Conservation (phyloP, 2,888 invertebrate species). For the Loripinus fragilis region DNA sequence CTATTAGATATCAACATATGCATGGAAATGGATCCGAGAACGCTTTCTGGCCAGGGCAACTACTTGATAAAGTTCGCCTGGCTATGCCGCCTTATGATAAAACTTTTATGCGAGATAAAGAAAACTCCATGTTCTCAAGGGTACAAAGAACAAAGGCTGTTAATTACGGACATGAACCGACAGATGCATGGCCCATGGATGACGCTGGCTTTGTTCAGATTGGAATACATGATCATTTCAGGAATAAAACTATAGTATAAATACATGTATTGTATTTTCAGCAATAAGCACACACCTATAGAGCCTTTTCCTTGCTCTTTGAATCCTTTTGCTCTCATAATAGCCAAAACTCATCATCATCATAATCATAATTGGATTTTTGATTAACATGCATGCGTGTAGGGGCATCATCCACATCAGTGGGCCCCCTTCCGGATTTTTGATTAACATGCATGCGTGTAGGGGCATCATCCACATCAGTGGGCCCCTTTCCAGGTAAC, state of each 20-base stretch:
- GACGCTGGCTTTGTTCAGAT: conserved; percentile 67
- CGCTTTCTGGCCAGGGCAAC: conserved; percentile 81
- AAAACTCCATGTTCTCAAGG: conserved; percentile 64
- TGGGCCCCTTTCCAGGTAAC: too few relatives aligned
- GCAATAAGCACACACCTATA: too few relatives aligned
- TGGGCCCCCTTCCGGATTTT: too few relatives aligned
- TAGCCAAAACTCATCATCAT: too few relatives aligned
- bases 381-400: too few relatives aligned
- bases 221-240: conserved; percentile 70
- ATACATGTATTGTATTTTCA: too few relatives aligned
- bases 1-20: conserved; percentile 66
- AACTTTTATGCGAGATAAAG: conserved; percentile 48
- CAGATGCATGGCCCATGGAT: conserved; percentile 67
- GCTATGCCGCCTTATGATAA: conserved; percentile 74
- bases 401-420: too few relatives aligned
- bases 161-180: conserved; percentile 54
- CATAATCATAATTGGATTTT: too few relatives aligned
- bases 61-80: conserved; percentile 78
- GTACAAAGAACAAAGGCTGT: conserved; percentile 56
- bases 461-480: too few relatives aligned
- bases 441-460: too few relatives aligned
- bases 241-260: conserved; percentile 49
- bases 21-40: conserved; percentile 67
- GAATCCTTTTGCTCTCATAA: too few relatives aligned
- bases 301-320: too few relatives aligned